phyloP scores from a whole-genome alignment of 2,888 invertebrate genomes.

The Athripsodes cinereus region DNA sequence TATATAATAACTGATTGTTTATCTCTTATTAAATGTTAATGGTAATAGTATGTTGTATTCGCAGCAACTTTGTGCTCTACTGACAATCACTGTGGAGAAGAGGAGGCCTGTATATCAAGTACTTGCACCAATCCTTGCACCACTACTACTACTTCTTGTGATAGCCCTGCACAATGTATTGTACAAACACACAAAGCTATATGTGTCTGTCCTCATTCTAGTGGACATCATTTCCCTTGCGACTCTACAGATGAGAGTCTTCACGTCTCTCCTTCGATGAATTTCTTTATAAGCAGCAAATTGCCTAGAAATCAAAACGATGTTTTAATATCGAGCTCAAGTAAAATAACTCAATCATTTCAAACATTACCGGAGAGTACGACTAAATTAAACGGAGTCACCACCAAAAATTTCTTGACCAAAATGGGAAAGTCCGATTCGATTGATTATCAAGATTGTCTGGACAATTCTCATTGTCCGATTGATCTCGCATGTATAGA shows the following conservation, averaged over 20 bases:
- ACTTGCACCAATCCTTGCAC: conserved; percentile 85
- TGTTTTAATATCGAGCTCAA: conserved; percentile 3
- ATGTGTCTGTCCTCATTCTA: conserved; percentile 12
- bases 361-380: background rate
- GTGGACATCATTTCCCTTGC: conserved; percentile 10
- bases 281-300: background rate
- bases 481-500: conserved; percentile 44
- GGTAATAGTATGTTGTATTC: conserved; percentile 23
- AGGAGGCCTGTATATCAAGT: conserved; percentile 75
- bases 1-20: background rate
- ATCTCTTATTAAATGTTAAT: conserved; percentile 16
- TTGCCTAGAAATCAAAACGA: background rate
- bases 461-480: conserved; percentile 36
- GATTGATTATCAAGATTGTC: conserved; percentile 11
- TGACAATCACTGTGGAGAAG: conserved; percentile 78
- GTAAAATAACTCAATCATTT: conserved; percentile 2
- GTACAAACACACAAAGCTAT: conserved; percentile 34
- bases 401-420: conserved; percentile 16
- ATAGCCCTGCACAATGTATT: conserved; percentile 34
- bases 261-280: conserved; percentile 1
- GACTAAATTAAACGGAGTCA: background rate
- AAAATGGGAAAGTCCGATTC: conserved; percentile 24
- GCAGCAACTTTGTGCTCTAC: conserved; percentile 33
- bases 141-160: conserved; percentile 40
- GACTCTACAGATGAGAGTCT: conserved; percentile 4